A percentile compares a stretch with the other conserved stretches of the same genome.
Evolutionary conservation across 2,113 vertebrate species (phyloP).

Genomic region (Amia ocellicauda): DNA sequence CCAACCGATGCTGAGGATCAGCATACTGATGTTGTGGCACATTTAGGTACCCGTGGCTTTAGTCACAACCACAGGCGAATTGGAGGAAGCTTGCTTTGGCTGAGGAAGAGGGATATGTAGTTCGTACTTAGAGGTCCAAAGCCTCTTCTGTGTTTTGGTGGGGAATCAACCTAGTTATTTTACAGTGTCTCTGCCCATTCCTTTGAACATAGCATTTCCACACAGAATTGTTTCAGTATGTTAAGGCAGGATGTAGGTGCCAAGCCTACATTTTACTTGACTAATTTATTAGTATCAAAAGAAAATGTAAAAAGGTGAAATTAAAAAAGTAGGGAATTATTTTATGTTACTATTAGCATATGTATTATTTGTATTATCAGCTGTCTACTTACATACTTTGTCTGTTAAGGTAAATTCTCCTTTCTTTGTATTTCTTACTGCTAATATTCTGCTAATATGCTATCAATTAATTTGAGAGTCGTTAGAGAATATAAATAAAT

Average conservation of each 20-base stretch:
- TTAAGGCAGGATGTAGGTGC: constrained; percentile 45
- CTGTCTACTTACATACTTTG: too few species aligned
- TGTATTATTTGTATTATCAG: too few species aligned
- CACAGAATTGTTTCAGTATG: constrained; percentile 66
- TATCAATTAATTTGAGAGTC: too few species aligned
- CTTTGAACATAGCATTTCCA: constrained; percentile 74
- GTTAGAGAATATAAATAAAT: too few species aligned
- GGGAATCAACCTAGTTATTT: constrained; percentile 56
- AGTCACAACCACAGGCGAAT: constrained; percentile 48
- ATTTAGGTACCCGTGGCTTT: constrained; percentile 62
- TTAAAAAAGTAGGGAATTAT: too few species aligned
- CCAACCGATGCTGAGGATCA: constrained; percentile 38
- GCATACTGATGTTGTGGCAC: constrained; percentile 63
- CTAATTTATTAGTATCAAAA: too few species aligned
- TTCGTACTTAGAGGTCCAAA: constrained; percentile 62
- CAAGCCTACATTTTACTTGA: constrained; percentile 44
- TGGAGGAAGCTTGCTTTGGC: constrained; percentile 66
- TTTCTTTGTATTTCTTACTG: too few species aligned
- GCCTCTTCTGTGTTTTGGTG: constrained; percentile 32
- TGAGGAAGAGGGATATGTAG: constrained; percentile 60
- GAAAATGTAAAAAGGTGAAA: too few species aligned
- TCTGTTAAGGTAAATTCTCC: too few species aligned
- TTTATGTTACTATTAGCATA: too few species aligned
- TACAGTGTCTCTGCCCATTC: constrained; percentile 62
- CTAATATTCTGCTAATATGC: too few species aligned